Base-by-base conservation (phyloP, 2,113 vertebrate species). In the Alligator mississippiensis region DNA sequence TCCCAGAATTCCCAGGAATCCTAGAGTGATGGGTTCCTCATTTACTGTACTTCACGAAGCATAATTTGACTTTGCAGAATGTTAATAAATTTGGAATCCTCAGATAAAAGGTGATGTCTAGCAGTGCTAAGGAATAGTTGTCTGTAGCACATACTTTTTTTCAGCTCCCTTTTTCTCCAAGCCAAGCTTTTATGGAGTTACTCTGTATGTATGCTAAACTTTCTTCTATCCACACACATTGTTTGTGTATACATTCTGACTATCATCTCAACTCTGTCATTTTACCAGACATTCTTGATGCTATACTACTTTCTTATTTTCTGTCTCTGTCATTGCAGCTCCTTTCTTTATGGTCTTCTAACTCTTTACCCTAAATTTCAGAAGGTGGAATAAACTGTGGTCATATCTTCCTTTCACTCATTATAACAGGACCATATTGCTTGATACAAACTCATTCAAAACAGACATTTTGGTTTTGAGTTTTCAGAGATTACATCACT, bases 311-410 rank as follows among this genome's bases (percentile, higher is more conserved):
- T 47, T 47, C 47, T 8, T 47, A 47, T 47, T 47, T 76, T 84
- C 30, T 14, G 16, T 58, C 9, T 47, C 77, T 0, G 0, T 38
- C 60, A 38, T 47, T 47, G 16, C 11, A 47, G 6, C 28, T 28
- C 5, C n/a, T 7, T 83, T 28, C 13, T 10, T 60, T 15, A 14
- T 27, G 22, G 3, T 16, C 25, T 75, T 12, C 38, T 63, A 30
- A 58, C 5, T 64, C 79, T 58, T n/a, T 58, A 21, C 21, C 5
- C 28, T 79, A 47, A 47, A 47, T 47, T 47, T 47, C 47, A 47
- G 47, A 47, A 47, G 47, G 28, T 55, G n/a, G 13, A 79, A 25
- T 12, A 12, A 62, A 28, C 54, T 34, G 13, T n/a, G 77, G 16
- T 34, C 47, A 76, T 21, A 6, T 63, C 22, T n/a, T 88, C 24